Conservation (phyloP, 2,888 invertebrate genomes). For the Myathropa florea region DNA sequence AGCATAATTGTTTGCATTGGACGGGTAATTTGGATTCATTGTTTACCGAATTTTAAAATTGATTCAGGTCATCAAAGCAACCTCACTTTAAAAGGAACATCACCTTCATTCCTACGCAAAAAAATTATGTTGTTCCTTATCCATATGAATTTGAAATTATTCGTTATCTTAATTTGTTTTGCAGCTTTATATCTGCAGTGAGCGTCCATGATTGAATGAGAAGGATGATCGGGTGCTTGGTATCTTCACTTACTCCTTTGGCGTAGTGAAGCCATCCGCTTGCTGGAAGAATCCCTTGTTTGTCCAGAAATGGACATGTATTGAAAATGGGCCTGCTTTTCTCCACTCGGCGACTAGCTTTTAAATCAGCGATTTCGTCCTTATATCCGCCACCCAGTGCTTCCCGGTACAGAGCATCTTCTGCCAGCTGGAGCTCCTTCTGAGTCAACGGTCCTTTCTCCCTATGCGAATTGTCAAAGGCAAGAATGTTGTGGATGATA, state of each 20-base stretch:
- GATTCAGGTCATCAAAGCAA: not conserved
- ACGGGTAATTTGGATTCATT: too few relatives aligned
- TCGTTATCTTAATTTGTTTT: not conserved
- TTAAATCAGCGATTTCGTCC: not conserved
- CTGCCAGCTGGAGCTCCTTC: not conserved
- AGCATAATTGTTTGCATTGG: too few relatives aligned
- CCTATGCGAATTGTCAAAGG: too few relatives aligned
- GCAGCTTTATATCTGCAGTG: not conserved
- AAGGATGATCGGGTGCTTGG: conserved; percentile 7
- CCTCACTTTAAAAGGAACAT: not conserved
- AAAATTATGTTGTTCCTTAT: not conserved
- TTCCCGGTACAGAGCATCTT: not conserved
- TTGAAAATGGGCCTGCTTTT: conserved; percentile 1
- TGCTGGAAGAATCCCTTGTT: not conserved
- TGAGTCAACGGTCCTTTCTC: not conserved
- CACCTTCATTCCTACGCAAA: too few relatives aligned
- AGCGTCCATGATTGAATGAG: not conserved
- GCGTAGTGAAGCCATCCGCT: not conserved
- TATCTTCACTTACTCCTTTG: not conserved
- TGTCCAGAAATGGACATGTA: not conserved
- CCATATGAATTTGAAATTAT: conserved; percentile 1
- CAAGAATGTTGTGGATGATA: not conserved
- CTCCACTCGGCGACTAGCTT: not conserved
- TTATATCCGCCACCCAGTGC: not conserved
- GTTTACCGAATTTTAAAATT: not conserved